These are phyloP conservation scores for Propithecus coquereli DNA, from an alignment of 2,113 vertebrate species.

Conservation along the genomic window DNA sequence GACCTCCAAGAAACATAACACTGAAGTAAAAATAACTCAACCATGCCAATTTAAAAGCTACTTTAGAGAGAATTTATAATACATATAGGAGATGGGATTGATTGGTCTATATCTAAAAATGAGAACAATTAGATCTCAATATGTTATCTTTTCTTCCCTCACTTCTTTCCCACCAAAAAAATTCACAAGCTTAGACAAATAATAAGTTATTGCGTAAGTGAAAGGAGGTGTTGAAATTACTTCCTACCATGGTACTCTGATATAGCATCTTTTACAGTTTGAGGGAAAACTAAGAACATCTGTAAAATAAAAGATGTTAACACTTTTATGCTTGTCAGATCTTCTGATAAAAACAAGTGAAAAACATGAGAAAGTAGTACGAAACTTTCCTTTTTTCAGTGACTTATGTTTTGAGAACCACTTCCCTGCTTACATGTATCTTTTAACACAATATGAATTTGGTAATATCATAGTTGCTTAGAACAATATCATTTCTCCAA, in stretches of 20 bases:
- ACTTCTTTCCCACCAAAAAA: slow-evolving; percentile 37
- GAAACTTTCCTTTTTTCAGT: slow-evolving; percentile 46
- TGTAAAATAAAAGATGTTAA: slow-evolving; percentile 61
- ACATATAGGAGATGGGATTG: not conserved
- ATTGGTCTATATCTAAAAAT: slow-evolving; percentile 30
- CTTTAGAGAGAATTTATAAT: slow-evolving; percentile 57
- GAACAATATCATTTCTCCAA: not conserved
- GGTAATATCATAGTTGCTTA: not conserved
- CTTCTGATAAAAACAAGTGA: slow-evolving; percentile 63
- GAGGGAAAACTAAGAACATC: slow-evolving; percentile 74
- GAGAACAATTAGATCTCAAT: slow-evolving; percentile 55
- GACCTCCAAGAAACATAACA: slow-evolving; percentile 5
- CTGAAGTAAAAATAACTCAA: slow-evolving; percentile 57
- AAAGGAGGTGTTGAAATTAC: slow-evolving; percentile 69
- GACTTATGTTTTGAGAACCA: slow-evolving; percentile 44
- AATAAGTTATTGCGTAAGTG: slow-evolving; percentile 51
- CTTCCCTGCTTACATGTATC: slow-evolving; percentile 15
- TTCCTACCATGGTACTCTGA: slow-evolving; percentile 58
- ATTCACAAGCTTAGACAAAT: slow-evolving; percentile 47
- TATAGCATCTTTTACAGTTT: slow-evolving; percentile 62
- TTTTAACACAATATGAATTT: slow-evolving; percentile 47
- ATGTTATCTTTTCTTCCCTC: slow-evolving; percentile 38
- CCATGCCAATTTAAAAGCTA: not conserved
- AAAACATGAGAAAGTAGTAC: slow-evolving; percentile 48
- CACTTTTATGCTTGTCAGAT: slow-evolving; percentile 60